Evolutionary conservation across 2,888 invertebrate genomes (phyloP).

Genomic region (Carterocephalus palaemon): DNA sequence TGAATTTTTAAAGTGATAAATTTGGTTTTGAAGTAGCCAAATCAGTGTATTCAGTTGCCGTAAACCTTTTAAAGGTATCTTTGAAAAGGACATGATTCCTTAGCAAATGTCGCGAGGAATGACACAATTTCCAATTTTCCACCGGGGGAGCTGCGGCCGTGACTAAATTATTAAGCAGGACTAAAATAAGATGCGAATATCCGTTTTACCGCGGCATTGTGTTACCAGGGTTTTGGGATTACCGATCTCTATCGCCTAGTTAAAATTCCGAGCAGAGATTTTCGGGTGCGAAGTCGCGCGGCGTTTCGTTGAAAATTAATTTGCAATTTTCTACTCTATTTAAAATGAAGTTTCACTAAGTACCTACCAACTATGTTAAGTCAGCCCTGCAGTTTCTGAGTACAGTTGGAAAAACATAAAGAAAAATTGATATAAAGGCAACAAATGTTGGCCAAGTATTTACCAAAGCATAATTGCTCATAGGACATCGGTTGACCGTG

Average conservation of each 20-base stretch:
- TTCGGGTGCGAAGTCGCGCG: slow-evolving; percentile 60
- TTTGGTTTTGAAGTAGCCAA: slow-evolving; percentile 19
- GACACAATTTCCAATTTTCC: slow-evolving; percentile 76
- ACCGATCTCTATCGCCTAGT: slow-evolving; percentile 69
- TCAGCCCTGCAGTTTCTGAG: no score
- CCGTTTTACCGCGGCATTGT: slow-evolving; percentile 65
- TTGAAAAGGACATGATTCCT: slow-evolving; percentile 56
- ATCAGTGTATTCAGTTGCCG: slow-evolving; percentile 7
- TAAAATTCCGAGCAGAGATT: slow-evolving; percentile 67
- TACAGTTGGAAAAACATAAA: no score
- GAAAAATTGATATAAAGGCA: no score
- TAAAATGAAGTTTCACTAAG: slow-evolving; percentile 37
- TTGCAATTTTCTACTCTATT: slow-evolving; percentile 57
- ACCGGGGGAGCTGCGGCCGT: slow-evolving; percentile 67
- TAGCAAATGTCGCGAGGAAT: slow-evolving; percentile 55
- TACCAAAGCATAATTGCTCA: no score
- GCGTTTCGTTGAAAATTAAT: slow-evolving; percentile 64
- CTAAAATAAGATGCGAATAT: slow-evolving; percentile 71
- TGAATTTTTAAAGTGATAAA: slow-evolving; percentile 4
- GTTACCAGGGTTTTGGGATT: slow-evolving; percentile 63
- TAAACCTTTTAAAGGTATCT: slow-evolving; percentile 13
- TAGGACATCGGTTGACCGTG: no score
- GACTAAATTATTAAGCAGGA: slow-evolving; percentile 71
- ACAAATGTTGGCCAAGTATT: no score
- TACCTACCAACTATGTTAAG: no score